These are phyloP conservation scores for Sturnira hondurensis DNA, from an alignment of 2,113 vertebrate genomes.

Conservation along the genomic window DNA sequence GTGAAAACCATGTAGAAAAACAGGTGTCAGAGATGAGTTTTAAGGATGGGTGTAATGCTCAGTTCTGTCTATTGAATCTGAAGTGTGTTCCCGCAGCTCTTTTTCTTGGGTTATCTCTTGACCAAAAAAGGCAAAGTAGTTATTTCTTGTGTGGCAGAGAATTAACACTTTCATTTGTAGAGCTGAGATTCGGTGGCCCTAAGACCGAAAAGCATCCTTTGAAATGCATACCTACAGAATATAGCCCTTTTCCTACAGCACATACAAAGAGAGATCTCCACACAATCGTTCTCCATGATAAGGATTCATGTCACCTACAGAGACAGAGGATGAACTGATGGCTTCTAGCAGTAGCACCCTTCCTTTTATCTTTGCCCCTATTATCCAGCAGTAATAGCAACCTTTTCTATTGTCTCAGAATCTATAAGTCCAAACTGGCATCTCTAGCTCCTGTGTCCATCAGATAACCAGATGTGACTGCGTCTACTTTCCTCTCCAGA, in stretches of 20 bases:
- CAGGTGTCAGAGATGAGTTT: neutral
- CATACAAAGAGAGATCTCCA: neutral
- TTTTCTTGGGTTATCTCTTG: slow-evolving; percentile 14
- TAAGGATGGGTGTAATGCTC: neutral
- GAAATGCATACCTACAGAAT: neutral
- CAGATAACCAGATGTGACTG: neutral
- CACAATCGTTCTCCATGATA: neutral
- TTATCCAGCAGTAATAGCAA: neutral
- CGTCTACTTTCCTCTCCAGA: neutral
- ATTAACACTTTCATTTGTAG: slow-evolving; percentile 28
- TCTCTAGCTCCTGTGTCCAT: neutral
- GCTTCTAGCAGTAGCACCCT: neutral
- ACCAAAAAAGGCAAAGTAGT: neutral
- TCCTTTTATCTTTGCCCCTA: neutral
- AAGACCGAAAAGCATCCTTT: neutral
- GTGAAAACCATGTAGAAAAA: neutral
- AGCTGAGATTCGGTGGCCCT: neutral
- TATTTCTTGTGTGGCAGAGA: neutral
- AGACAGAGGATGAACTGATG: neutral
- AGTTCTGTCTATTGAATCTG: neutral
- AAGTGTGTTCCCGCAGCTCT: neutral
- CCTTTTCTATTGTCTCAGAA: neutral
- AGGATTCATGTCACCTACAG: neutral
- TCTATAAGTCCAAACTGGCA: neutral
- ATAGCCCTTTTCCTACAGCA: neutral